These are phyloP conservation scores for zebrafish (Danio rerio) DNA, from an alignment of 2,113 vertebrate genomes.

Conservation along the genomic window DNA sequence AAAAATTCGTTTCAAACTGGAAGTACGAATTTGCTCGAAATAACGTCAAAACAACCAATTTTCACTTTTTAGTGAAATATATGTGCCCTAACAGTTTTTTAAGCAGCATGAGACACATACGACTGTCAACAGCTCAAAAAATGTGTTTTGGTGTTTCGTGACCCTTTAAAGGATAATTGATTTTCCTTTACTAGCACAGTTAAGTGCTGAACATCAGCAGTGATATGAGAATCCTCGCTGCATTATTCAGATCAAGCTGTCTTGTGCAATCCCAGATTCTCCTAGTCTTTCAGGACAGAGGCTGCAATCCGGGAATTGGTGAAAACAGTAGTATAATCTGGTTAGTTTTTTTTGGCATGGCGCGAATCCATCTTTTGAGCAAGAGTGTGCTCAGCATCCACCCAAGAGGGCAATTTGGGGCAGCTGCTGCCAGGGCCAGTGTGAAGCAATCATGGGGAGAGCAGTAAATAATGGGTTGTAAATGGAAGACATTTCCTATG, in stretches of 20 bases:
- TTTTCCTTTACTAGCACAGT: constrained; percentile 45
- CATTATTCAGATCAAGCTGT: constrained; percentile 51
- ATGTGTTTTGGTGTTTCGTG: no score
- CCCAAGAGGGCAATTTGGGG: constrained; percentile 58
- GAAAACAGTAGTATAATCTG: constrained; percentile 61
- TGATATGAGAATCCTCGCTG: not conserved
- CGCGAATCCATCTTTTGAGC: constrained; percentile 57
- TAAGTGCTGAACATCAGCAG: constrained; percentile 46
- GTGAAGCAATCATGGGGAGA: constrained; percentile 61
- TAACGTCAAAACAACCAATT: no score
- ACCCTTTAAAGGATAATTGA: not conserved
- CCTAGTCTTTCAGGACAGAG: constrained; percentile 29
- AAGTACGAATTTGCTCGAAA: no score
- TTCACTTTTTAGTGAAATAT: no score
- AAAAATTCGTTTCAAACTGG: no score
- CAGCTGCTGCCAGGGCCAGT: constrained; percentile 46
- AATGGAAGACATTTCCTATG: constrained; percentile 63
- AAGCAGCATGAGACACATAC: no score
- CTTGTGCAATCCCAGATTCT: constrained; percentile 38
- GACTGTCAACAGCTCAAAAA: no score
- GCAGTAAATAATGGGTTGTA: constrained; percentile 65
- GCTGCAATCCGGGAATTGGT: constrained; percentile 43
- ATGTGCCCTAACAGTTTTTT: no score
- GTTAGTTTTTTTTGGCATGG: constrained; percentile 60
- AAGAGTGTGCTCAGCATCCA: constrained; percentile 48